Evolutionary conservation across 2,113 vertebrate species (phyloP).

Genomic region (Struthio camelus): DNA sequence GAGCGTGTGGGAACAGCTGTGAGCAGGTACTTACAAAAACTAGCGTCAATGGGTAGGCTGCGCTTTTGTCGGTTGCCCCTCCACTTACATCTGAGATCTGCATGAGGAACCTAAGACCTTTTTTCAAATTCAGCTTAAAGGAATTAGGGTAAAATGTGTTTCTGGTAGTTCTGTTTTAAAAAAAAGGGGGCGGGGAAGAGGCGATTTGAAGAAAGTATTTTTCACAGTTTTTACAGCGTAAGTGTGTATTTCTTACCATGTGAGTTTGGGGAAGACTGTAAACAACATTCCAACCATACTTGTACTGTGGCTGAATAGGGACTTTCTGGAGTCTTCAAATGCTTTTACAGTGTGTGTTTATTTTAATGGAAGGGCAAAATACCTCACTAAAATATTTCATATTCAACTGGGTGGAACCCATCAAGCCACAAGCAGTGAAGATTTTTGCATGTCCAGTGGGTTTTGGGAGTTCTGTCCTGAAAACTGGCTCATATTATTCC

Average conservation of each 20-base stretch:
- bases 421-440: background rate
- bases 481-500: background rate
- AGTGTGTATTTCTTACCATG: background rate
- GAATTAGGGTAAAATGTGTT: background rate
- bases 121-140: background rate
- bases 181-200: no score
- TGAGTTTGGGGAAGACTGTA: background rate
- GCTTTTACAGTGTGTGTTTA: constrained; percentile 12
- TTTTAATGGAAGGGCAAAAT: constrained; percentile 4
- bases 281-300: constrained; percentile 50
- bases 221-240: background rate
- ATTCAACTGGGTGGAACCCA: background rate
- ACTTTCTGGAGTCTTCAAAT: constrained; percentile 5
- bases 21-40: background rate
- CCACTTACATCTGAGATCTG: no score
- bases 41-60: background rate
- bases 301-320: background rate
- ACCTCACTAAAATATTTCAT: constrained; percentile 6
- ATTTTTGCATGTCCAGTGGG: background rate
- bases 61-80: no score
- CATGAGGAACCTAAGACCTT: background rate
- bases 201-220: background rate
- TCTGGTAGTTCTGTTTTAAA: background rate
- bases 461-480: background rate
- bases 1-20: no score